Evolutionary conservation across 2,888 invertebrate species (phyloP).

Genomic region (Epirrhoe tristata): DNA sequence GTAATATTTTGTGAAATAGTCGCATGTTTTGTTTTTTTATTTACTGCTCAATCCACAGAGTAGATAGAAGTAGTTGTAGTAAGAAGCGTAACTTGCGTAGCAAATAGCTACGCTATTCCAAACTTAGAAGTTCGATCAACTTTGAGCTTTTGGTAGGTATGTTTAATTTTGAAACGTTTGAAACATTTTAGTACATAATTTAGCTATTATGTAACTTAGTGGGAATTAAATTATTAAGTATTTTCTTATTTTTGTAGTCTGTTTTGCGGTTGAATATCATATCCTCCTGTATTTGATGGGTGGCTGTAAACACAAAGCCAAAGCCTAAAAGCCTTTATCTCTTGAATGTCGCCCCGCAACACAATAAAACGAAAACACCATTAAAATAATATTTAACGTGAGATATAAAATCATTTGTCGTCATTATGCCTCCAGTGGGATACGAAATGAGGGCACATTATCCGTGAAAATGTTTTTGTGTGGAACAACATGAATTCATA

Average conservation of each 20-base stretch:
- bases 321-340: slow-evolving; percentile 20
- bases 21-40: no score
- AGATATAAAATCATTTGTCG: slow-evolving; percentile 19
- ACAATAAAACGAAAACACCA: slow-evolving; percentile 24
- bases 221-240: background rate
- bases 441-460: slow-evolving; percentile 20
- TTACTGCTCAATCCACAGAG: no score
- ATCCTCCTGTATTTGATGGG: background rate
- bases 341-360: slow-evolving; percentile 16
- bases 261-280: background rate
- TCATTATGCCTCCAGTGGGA: slow-evolving; percentile 13
- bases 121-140: no score
- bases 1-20: no score
- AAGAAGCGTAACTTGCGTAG: no score
- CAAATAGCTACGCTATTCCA: no score
- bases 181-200: no score
- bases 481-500: background rate
- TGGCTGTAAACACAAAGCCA: background rate
- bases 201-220: no score
- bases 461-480: slow-evolving; percentile 16
- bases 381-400: slow-evolving; percentile 22
- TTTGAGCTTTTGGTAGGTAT: no score
- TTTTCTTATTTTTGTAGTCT: background rate
- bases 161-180: background rate
- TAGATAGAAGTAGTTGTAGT: no score